A percentile compares a stretch with the other conserved stretches of the same genome.
Evolutionary conservation across 2,797 vertebrate genomes (phyloP).

Genomic region (Tolypeutes matacus): DNA sequence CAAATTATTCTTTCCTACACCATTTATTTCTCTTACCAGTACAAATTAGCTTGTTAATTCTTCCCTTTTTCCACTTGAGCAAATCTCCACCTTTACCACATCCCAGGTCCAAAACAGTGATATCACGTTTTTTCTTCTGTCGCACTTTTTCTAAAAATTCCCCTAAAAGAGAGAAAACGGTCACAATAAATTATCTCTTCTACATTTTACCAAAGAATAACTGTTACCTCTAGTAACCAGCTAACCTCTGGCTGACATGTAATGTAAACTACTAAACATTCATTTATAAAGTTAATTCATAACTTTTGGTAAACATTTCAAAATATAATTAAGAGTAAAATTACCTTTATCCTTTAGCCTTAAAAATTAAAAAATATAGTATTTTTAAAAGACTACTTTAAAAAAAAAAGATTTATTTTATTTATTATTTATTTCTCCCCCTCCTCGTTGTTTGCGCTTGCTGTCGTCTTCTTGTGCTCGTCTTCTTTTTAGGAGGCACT

Average conservation of each 20-base stretch:
- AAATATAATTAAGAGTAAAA: slow-evolving; percentile 49
- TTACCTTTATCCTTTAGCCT: not conserved
- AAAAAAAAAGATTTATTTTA: too few relatives aligned
- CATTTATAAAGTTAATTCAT: not conserved
- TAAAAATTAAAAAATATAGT: not conserved
- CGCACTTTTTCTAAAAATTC: slow-evolving; percentile 93
- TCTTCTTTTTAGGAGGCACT: too few relatives aligned
- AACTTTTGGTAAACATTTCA: slow-evolving; percentile 41
- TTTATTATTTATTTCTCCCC: too few relatives aligned
- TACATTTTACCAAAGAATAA: slow-evolving; percentile 48
- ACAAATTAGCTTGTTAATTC: slow-evolving; percentile 95
- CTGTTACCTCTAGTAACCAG: slow-evolving; percentile 16
- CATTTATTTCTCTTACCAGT: slow-evolving; percentile 90
- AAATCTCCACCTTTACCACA: slow-evolving; percentile 99
- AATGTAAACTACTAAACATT: slow-evolving; percentile 25
- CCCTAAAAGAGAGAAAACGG: slow-evolving; percentile 84
- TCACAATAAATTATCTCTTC: not conserved
- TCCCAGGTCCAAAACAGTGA: slow-evolving; percentile 96
- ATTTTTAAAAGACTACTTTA: not conserved
- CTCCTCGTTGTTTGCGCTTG: too few relatives aligned
- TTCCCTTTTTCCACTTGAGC: slow-evolving; percentile 97
- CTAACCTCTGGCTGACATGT: not conserved
- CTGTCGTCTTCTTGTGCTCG: too few relatives aligned
- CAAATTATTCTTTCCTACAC: not conserved
- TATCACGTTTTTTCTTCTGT: slow-evolving; percentile 85